Evolutionary conservation across 2,888 invertebrate species (phyloP).

Genomic region (Hyalella azteca): DNA sequence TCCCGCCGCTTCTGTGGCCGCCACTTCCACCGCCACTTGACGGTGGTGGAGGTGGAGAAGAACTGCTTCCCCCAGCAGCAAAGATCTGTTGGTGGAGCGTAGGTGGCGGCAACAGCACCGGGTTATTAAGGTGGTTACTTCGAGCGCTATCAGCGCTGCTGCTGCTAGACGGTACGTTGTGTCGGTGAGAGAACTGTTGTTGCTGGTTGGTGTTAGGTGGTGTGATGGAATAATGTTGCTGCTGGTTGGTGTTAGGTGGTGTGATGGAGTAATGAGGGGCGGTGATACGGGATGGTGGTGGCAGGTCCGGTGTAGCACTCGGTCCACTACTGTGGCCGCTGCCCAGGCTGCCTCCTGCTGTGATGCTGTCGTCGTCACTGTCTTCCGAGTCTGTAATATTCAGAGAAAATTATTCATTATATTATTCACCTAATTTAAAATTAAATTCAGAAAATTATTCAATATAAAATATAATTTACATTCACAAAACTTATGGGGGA

Average conservation of each 20-base stretch:
- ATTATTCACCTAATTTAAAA: background rate
- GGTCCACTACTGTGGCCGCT: slow-evolving; percentile 50
- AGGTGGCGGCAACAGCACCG: slow-evolving; percentile 47
- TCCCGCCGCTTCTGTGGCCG: slow-evolving; percentile 6
- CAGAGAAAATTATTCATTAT: background rate
- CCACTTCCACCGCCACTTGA: background rate
- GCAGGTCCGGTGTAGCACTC: slow-evolving; percentile 49
- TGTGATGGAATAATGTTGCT: no score
- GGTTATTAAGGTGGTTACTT: slow-evolving; percentile 8
- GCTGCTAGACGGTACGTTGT: slow-evolving; percentile 38
- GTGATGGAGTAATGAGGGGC: background rate
- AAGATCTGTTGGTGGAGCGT: slow-evolving; percentile 47
- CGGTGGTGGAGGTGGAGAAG: background rate
- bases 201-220: slow-evolving; percentile 44
- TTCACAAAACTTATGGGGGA: background rate
- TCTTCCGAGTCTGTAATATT: slow-evolving; percentile 52
- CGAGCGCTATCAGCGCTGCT: slow-evolving; percentile 39
- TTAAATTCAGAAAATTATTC: no score
- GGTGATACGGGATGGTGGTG: slow-evolving; percentile 45
- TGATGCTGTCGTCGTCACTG: slow-evolving; percentile 57
- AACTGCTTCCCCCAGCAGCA: slow-evolving; percentile 41
- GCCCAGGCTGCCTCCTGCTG: slow-evolving; percentile 54
- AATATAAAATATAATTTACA: no score
- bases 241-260: background rate
- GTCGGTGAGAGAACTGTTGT: slow-evolving; percentile 33